Evolutionary conservation across 2,888 invertebrate genomes (phyloP), one percentile per base, ranked within the genome.

Genomic region (Pilophorus perplexus): DNA sequence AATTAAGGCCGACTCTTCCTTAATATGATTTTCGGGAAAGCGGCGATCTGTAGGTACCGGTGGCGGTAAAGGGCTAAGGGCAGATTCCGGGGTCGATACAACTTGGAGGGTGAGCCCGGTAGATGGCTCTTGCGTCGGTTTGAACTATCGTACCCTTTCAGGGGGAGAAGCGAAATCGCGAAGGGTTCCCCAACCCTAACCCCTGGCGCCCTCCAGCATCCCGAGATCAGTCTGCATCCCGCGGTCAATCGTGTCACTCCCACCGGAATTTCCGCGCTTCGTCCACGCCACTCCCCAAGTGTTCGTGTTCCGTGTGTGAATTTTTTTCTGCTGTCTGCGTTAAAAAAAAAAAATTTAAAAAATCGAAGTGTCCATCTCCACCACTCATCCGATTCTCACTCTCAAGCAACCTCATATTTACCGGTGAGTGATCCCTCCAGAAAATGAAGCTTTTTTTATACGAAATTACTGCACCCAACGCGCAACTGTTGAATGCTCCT

Each of bases 191-290:
- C 44, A 25, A 23, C 59, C 42, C 59, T 23, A 16, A 22, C 16
- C n/a, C 28, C 38, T 33, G 14, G 33, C 44, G 33, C 18, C 62
- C 28, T 25, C 42, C 62, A 23, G 62, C 62, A 62, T 62, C 62
- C 62, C 44, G 62, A 46, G 10, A 12, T 62, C 62, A 62, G 62
- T 62, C 62, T 62, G 62, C 62, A 62, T 46, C 62, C 33, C 62
- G 62, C 62, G 62, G 62, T 62, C 62, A 46, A 46, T 62, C 62
- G 62, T 55, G 55, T 10, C 55, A 20, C 23, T 14, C 23, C 20
- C 16, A 10, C 12, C 54, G 27, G 38, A 25, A 10, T n/a, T 10
- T 46, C 18, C 48, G 48, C 48, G 46, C 25, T 33, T 10, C 59
- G 22, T 28, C 25, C 20, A 18, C 46, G 27, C 40, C 25, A 14